Evolutionary conservation across 2,888 invertebrate genomes (phyloP), one percentile per base, ranked within the genome.

Genomic region (Tribolium freemani): DNA sequence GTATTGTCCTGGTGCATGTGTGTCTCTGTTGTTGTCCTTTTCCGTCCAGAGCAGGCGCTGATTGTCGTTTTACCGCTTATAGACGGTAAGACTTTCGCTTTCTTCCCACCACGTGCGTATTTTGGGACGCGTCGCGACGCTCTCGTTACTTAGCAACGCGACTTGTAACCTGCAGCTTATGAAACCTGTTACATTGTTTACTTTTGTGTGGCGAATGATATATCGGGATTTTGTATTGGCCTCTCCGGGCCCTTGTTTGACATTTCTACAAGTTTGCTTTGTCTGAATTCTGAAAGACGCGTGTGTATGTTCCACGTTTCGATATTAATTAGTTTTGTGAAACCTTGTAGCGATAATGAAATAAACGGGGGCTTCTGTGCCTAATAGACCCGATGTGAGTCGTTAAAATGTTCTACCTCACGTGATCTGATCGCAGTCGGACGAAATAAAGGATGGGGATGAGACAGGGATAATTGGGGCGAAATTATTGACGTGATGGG

Each of bases 101-200:
- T 57, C 38, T 3, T 44, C 57, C 60, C 20, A 58, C 16, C 68
- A 68, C 68, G 68, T 68, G 68, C 48, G 9, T 58, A 57, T 66
- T 64, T 64, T 64, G 31, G 64, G 53, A 51, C 38, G 56, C 66
- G 66, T 57, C 68, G 68, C 48, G 69, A 61, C 16, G 61, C 57
- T 2, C 16, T 16, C 66, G 66, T 57, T 58, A 31, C 66, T 44
- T 57, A 57, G 64, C 57, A 71, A 64, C 63, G 45, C 38, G 16
- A 67, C 56, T 71, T 10, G 38, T 44, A 64, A 71, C 61, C 61
- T 71, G 51, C 44, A 68, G 67, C 68, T 67, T 71, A 68, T 71
- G 63, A 73, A 73, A 73, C 73, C 73, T 73, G 73, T 73, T 73
- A 68, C 71, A 31, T 71, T 73, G 73, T 73, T 73, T 73, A 73